Evolutionary conservation across 2,797 vertebrate genomes (phyloP).

Genomic region (Anabacerthia variegaticeps): DNA sequence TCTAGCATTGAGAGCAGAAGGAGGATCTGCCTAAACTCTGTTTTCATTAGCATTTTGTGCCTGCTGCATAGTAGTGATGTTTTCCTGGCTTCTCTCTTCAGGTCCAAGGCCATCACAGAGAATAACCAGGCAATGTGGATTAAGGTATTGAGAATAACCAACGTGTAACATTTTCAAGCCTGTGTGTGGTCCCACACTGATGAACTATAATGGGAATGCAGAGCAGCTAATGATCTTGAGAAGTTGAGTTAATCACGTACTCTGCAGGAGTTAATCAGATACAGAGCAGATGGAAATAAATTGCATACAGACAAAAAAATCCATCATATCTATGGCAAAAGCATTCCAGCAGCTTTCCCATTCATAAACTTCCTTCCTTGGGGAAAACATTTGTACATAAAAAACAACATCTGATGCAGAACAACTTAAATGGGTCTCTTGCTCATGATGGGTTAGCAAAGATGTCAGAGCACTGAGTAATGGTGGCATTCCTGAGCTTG

Average conservation of each 20-base stretch:
- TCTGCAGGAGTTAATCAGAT: slow-evolving; percentile 47
- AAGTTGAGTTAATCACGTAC: slow-evolving; percentile 37
- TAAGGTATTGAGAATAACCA: not conserved
- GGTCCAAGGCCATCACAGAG: not conserved
- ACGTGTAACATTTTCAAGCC: not conserved
- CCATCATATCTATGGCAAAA: slow-evolving; percentile 18
- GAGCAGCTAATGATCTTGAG: slow-evolving; percentile 35
- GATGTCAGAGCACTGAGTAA: not conserved
- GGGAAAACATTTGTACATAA: slow-evolving; percentile 29
- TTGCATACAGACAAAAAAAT: not conserved
- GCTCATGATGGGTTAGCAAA: not conserved
- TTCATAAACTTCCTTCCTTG: slow-evolving; percentile 47
- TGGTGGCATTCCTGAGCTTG: not conserved
- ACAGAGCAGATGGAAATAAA: slow-evolving; percentile 57
- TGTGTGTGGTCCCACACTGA: slow-evolving; percentile 25
- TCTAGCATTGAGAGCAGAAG: not conserved
- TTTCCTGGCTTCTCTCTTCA: not conserved
- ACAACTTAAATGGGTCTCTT: not conserved
- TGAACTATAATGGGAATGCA: slow-evolving; percentile 29
- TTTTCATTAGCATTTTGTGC: not conserved
- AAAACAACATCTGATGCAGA: slow-evolving; percentile 5
- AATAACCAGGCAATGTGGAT: not conserved
- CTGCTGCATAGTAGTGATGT: not conserved
- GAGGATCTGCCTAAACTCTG: not conserved
- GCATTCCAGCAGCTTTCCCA: not conserved